Evolutionary conservation across 1,140 invertebrate genomes (phyloP).

Genomic region (Drosophila sturtevanti): DNA sequence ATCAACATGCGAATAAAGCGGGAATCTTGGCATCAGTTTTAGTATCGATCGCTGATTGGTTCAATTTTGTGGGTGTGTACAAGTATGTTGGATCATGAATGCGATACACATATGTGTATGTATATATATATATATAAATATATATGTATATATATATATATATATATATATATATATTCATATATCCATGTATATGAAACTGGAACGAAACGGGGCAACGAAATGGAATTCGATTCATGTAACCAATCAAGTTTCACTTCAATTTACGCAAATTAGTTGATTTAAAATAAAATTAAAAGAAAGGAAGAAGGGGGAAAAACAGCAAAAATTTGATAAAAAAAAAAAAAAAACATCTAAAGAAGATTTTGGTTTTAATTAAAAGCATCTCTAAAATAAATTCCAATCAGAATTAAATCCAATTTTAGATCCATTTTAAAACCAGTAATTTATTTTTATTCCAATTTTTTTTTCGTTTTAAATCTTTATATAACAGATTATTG

Average conservation of each 20-base stretch:
- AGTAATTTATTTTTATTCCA: no score
- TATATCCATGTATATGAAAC: not conserved
- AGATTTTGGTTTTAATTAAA: slow-evolving; percentile 27
- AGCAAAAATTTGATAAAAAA: slow-evolving; percentile 4
- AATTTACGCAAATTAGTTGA: slow-evolving; percentile 21
- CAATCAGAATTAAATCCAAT: no score
- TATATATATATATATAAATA: no score
- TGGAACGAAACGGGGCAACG: not conserved
- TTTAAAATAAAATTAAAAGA: slow-evolving; percentile 15
- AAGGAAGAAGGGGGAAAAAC: slow-evolving; percentile 10
- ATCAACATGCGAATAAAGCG: no score
- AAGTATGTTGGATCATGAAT: slow-evolving; percentile 4
- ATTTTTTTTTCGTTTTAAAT: no score
- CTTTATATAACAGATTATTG: not conserved
- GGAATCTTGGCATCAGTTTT: not conserved
- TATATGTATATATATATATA: not conserved
- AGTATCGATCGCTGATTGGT: slow-evolving; percentile 28
- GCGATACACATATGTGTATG: no score
- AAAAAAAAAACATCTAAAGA: no score
- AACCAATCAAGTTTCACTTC: slow-evolving; percentile 43
- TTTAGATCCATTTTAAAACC: no score
- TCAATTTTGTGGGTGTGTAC: slow-evolving; percentile 36
- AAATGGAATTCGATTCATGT: slow-evolving; percentile 21
- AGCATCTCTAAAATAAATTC: slow-evolving; percentile 11
- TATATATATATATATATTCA: slow-evolving; percentile 9